Percentiles rank a stretch among this genome's conserved stretches.
Conservation (phyloP, 2,888 invertebrate genomes). For the Diarsia rubi region DNA sequence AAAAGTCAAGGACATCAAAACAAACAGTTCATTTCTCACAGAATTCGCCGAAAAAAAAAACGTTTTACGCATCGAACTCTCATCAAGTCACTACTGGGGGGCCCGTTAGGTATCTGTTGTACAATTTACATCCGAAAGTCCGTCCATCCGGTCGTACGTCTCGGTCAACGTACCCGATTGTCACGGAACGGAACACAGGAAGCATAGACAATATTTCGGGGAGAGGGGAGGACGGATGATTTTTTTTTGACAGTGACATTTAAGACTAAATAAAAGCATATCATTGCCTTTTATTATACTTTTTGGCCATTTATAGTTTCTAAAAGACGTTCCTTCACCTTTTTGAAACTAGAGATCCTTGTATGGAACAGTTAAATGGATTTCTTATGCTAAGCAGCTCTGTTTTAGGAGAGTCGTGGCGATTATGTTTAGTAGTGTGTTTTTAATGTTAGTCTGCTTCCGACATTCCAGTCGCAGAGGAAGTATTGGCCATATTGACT, state of each 20-base stretch:
- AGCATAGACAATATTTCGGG: constrained; percentile 56
- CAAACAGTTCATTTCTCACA: constrained; percentile 19
- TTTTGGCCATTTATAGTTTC: background rate
- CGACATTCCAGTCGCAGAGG: constrained; percentile 21
- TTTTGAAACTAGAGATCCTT: constrained; percentile 11
- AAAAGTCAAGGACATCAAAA: constrained; percentile 48
- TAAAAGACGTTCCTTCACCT: constrained; percentile 7
- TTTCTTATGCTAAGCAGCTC: constrained; percentile 40
- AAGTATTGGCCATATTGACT: constrained; percentile 9
- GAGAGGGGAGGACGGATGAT: constrained; percentile 32
- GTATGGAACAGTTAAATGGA: constrained; percentile 18
- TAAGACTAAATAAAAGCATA: constrained; percentile 26
- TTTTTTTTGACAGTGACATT: constrained; percentile 39
- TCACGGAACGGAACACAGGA: constrained; percentile 70
- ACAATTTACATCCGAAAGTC: constrained; percentile 61
- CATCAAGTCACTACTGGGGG: constrained; percentile 30
- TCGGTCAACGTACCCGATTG: constrained; percentile 70
- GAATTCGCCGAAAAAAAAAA: constrained; percentile 43
- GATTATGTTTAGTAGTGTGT: constrained; percentile 33
- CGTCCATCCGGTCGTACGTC: constrained; percentile 48
- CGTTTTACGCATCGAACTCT: constrained; percentile 36
- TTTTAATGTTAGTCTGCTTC: constrained; percentile 32
- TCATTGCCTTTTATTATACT: constrained; percentile 30
- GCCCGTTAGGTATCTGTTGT: constrained; percentile 71
- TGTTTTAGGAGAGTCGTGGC: constrained; percentile 16